Evolutionary conservation across 1,140 invertebrate genomes (phyloP).

Genomic region (Calephelis virginiensis): DNA sequence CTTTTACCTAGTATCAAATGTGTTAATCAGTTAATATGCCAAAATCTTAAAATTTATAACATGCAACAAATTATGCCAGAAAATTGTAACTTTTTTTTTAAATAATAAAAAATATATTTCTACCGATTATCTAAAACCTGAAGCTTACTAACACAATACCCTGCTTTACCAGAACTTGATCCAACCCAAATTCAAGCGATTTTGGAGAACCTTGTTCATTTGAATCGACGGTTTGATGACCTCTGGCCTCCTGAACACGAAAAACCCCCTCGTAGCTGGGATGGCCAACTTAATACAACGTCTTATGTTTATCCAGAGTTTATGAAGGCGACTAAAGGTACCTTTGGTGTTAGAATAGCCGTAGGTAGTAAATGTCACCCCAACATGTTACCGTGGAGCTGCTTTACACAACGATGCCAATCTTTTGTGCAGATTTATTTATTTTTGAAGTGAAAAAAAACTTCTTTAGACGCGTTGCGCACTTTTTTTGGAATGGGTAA

Average conservation of each 20-base stretch:
- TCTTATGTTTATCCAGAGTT: constrained; percentile 58
- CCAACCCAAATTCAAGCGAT: constrained; percentile 66
- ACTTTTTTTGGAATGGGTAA: no score
- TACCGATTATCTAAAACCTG: background rate
- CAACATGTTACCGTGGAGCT: background rate
- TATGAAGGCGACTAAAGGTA: constrained; percentile 68
- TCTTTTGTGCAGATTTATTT: no score
- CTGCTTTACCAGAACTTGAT: constrained; percentile 68
- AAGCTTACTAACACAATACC: constrained; percentile 58
- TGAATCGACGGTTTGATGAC: constrained; percentile 57
- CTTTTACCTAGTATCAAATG: no score
- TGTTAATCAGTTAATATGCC: no score
- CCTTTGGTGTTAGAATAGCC: constrained; percentile 33
- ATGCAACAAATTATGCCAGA: no score
- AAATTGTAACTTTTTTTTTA: no score
- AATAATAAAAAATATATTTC: no score
- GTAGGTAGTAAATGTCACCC: background rate
- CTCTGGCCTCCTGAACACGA: constrained; percentile 55
- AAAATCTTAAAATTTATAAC: no score
- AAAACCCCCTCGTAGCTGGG: constrained; percentile 49
- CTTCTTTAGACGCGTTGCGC: no score
- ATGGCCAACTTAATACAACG: constrained; percentile 56
- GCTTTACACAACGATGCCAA: no score
- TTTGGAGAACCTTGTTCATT: constrained; percentile 58
- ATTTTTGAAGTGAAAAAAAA: no score